Base-by-base conservation (phyloP, 2,797 vertebrate species). In the Eurystomus glaucurus region DNA sequence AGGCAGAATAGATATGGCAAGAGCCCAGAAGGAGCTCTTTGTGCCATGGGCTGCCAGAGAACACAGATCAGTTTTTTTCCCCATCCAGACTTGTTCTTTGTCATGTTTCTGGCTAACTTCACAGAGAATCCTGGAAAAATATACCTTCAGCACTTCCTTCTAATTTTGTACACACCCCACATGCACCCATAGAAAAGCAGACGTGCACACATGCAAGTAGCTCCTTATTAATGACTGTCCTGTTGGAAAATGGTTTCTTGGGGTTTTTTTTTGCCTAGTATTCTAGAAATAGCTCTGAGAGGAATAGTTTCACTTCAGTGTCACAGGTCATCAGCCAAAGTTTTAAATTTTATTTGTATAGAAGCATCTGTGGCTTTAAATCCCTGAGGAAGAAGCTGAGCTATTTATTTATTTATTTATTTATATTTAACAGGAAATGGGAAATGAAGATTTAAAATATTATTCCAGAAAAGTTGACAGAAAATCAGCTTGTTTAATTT, bases 311-410 rank as follows among this genome's bases (percentile, higher is more conserved):
- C 35, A 15, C 55, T 92, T 88, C 4, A 3, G 70, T 90, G 62
- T 31, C 21, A 70, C 10, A 58, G 62, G 21, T 92, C 64, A 80
- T 35, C 60, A 84, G 33, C 31, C 57, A 83, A 41, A 62, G 66
- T 74, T 90, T 70, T 26, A 20, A 9, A 37, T 94, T 85, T 83
- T 82, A 48, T 96, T 98, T 88, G 35, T 82, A 79, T 66, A 78
- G 61, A 84, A 93, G 15, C 21, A 70, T 83, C 55, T 86, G 25
- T 87, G 61, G 26, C n/a, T 88, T 94, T 83, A 75, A 80, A 55
- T 31, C 35, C 82, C 52, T 45, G 39, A 65, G 57, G 39, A 83
- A 93, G 43, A 82, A 90, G 14, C 7, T 39, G 41, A 92, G 17
- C 3, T 78, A 18, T 70, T 66, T 71, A 69, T 10, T 41, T 58